Percentiles rank a stretch among this genome's conserved stretches.
These are phyloP conservation scores for Lucifuga dentata DNA, from an alignment of 2,113 vertebrate species.

Conservation along the genomic window DNA sequence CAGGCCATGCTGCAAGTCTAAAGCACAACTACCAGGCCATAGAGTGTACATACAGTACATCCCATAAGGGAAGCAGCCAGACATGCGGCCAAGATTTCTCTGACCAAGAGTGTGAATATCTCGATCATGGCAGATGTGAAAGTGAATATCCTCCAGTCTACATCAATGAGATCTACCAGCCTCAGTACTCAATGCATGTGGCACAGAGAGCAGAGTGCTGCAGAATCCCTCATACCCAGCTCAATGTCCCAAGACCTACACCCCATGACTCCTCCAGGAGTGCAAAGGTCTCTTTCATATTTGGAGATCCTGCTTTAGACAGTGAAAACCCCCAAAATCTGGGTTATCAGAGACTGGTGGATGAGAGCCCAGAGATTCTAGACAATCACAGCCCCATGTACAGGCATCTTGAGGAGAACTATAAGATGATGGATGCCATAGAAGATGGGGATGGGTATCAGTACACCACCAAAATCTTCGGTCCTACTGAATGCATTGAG, in stretches of 20 bases:
- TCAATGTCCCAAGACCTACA: conserved; percentile 88
- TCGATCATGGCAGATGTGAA: conserved; percentile 84
- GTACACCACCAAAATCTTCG: conserved; percentile 92
- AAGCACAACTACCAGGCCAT: conserved; percentile 90
- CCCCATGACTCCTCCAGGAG: conserved; percentile 90
- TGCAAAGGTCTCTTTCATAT: conserved; percentile 99
- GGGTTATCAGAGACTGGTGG: conserved; percentile 94
- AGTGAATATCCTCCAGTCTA: conserved; percentile 88
- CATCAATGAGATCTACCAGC: conserved; percentile 87
- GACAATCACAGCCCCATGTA: conserved; percentile 89
- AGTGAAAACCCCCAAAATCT: conserved; percentile 90
- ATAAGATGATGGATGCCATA: conserved; percentile 89
- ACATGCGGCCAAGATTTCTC: conserved; percentile 87
- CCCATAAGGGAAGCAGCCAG: conserved; percentile 86
- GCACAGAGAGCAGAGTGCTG: conserved; percentile 84
- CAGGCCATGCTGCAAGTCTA: conserved; percentile 86
- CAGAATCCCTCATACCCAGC: conserved; percentile 81
- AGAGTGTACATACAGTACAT: conserved; percentile 93
- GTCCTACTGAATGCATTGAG: conserved; percentile 89
- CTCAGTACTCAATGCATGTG: conserved; percentile 83
- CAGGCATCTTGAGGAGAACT: conserved; percentile 88
- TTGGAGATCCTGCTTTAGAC: conserved; percentile 92
- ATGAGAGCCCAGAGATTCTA: conserved; percentile 90
- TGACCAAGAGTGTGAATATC: conserved; percentile 85
- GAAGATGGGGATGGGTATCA: conserved; percentile 90